Evolutionary conservation across 2,797 vertebrate species (phyloP).

Genomic region (Apogon talboti): DNA sequence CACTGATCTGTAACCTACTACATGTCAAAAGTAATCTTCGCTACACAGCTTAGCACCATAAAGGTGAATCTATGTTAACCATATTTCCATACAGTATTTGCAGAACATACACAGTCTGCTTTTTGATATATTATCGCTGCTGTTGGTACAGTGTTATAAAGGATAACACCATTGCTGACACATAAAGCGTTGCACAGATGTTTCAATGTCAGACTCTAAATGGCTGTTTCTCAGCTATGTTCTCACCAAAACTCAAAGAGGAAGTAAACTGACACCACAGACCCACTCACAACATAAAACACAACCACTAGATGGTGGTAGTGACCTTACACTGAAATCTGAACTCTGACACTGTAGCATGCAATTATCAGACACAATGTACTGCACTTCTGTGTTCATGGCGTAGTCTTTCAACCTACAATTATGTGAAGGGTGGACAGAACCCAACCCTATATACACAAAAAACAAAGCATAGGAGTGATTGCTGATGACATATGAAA

Average conservation of each 20-base stretch:
- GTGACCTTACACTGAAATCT: conserved; percentile 10
- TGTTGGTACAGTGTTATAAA: not conserved
- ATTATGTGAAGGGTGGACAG: conserved; percentile 32
- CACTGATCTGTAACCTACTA: too few species aligned
- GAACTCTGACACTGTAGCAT: not conserved
- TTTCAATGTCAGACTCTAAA: not conserved
- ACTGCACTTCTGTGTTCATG: conserved; percentile 34
- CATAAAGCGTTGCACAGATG: not conserved
- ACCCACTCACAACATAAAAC: not conserved
- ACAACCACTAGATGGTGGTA: conserved; percentile 71
- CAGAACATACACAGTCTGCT: too few species aligned
- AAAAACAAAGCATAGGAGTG: conserved; percentile 6
- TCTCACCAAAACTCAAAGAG: not conserved
- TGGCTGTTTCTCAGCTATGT: not conserved
- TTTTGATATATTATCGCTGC: too few species aligned
- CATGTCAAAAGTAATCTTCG: too few species aligned
- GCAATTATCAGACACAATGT: conserved; percentile 29
- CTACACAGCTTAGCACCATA: too few species aligned
- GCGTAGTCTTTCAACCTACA: conserved; percentile 23
- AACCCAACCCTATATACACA: conserved; percentile 11
- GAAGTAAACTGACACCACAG: not conserved
- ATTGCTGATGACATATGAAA: not conserved
- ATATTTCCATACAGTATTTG: too few species aligned
- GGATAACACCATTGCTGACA: not conserved
- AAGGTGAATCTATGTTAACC: too few species aligned